Evolutionary conservation across 2,797 vertebrate species (phyloP), one percentile per base, ranked within the genome.

Genomic region (Parauchenoglanis punctatus): DNA sequence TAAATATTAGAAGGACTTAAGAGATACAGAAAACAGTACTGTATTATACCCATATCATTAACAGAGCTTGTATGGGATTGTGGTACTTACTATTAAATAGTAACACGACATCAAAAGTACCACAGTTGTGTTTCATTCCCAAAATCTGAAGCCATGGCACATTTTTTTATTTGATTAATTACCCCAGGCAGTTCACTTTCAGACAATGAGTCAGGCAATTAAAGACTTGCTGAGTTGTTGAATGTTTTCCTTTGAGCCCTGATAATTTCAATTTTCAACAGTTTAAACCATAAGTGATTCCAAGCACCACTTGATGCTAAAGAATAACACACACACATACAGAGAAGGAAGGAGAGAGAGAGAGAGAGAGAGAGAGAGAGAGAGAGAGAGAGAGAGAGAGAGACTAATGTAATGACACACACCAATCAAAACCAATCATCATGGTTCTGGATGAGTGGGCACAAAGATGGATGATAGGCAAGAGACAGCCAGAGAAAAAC

Each of bases 361-460:
- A 23, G 31, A n/a, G 80, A 11, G 25, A 28, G 23, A 28, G 35
- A 35, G 35, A 35, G 35, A 35, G 35, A 35, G 35, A 35, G 35
- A 35, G 35, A 35, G 35, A 12, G 28, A 68, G 31, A 15, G 54
- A 25, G 35, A 28, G 81, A 12, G 25, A 31, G 25, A 31, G n/a
- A 4, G 10, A 0, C 44, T 77, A 77, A 85, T 85, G 84, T 65
- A 86, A 96, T 77, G 84, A 83, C 70, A 83, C 73, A 52, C 67
- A 75, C 78, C 52, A 81, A 58, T 88, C 84, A 95, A 94, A 96
- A 94, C 92, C 92, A 92, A 94, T 96, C 95, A 95, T 94, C 93
- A 94, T 89, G 90, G 94, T 94, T 95, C 93, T 95, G 94, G 90
- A 91, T 96, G 93, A 88, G 90, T 93, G 91, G 61, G 46, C 73